Evolutionary conservation across 2,888 invertebrate species (phyloP).

Genomic region (Pammene aurita): DNA sequence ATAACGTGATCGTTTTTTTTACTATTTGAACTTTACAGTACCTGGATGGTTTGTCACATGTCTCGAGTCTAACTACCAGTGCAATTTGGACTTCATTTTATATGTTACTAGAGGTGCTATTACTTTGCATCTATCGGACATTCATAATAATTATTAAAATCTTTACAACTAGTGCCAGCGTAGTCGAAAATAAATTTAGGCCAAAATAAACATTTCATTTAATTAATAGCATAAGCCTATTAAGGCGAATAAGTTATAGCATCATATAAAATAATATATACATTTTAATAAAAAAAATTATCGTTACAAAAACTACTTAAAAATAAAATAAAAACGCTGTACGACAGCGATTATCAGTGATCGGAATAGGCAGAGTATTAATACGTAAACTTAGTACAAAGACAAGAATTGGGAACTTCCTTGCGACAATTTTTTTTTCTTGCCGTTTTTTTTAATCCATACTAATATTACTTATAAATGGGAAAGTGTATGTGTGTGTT

Average conservation of each 20-base stretch:
- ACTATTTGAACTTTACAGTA: background rate
- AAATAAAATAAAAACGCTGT: constrained; percentile 54
- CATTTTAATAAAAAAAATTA: constrained; percentile 38
- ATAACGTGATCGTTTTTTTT: background rate
- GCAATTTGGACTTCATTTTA: constrained; percentile 24
- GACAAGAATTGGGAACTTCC: no score
- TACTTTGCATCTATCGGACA: constrained; percentile 16
- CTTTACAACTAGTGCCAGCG: constrained; percentile 18
- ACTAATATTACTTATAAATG: no score
- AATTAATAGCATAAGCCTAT: constrained; percentile 15
- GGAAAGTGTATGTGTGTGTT: no score
- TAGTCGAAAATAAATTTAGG: constrained; percentile 30
- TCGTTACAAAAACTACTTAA: constrained; percentile 55
- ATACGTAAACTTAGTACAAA: no score
- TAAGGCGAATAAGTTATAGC: constrained; percentile 35
- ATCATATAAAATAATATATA: constrained; percentile 40
- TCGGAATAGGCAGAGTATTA: no score
- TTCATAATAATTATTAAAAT: background rate
- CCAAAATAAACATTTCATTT: constrained; percentile 34
- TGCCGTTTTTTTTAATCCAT: no score
- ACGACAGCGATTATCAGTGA: constrained; percentile 50
- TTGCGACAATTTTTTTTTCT: no score
- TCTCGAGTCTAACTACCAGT: constrained; percentile 13
- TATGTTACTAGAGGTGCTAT: constrained; percentile 25
- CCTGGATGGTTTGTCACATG: background rate